Evolutionary conservation across 2,888 invertebrate genomes (phyloP).

Genomic region (Xestoiulus laeticollis): DNA sequence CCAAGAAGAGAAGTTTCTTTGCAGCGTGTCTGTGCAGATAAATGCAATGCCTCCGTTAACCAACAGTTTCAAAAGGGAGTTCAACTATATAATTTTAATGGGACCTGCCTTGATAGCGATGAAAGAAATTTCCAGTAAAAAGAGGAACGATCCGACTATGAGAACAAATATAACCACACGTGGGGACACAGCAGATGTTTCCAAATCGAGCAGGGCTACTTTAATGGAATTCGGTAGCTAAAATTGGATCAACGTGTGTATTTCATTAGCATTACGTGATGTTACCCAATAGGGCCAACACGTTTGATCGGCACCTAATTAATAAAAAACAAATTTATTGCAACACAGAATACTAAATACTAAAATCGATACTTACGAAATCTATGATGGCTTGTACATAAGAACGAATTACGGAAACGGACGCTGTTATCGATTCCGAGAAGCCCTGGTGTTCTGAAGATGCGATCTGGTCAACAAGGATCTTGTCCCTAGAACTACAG

Average conservation of each 20-base stretch:
- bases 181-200: constrained; percentile 56
- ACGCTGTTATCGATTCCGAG: background rate
- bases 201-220: constrained; percentile 54
- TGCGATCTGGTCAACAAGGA: background rate
- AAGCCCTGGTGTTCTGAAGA: background rate
- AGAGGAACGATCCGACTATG: constrained; percentile 50
- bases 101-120: constrained; percentile 52
- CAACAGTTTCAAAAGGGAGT: background rate
- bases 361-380: background rate
- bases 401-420: background rate
- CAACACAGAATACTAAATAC: background rate
- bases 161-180: constrained; percentile 56
- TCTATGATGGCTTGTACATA: constrained; percentile 8
- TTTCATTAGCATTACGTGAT: no score
- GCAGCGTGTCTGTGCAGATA: constrained; percentile 32
- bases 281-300: no score
- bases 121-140: constrained; percentile 48
- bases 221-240: constrained; percentile 57
- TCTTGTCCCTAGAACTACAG: background rate
- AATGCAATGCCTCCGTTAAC: background rate
- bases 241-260: background rate
- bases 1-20: constrained; percentile 40
- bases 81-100: background rate
- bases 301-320: background rate
- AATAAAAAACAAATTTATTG: background rate